phyloP scores from a whole-genome alignment of 1,140 invertebrate genomes.

The Orius insidiosus region DNA sequence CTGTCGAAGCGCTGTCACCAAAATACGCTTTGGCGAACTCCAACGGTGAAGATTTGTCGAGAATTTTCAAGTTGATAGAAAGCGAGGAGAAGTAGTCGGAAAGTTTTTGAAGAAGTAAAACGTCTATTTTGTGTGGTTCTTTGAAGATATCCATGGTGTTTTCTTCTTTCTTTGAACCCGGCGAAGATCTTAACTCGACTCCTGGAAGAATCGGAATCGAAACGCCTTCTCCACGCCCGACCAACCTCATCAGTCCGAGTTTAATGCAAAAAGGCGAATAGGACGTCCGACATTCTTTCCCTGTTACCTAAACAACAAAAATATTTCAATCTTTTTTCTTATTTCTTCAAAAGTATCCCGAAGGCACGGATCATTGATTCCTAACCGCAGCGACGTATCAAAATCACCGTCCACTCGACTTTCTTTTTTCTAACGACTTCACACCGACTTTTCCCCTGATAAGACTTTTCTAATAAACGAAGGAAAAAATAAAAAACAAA shows the following conservation, averaged over 20 bases:
- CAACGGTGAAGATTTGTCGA: constrained; percentile 35
- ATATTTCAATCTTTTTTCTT: no score
- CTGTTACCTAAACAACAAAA: constrained; percentile 17
- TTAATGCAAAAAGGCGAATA: constrained; percentile 62
- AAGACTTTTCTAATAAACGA: no score
- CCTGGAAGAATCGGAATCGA: constrained; percentile 38
- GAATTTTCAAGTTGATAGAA: constrained; percentile 45
- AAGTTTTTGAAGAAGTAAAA: constrained; percentile 1
- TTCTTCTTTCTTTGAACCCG: background rate
- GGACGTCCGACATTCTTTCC: constrained; percentile 35
- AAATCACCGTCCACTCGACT: no score
- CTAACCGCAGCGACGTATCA: no score
- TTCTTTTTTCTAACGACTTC: no score
- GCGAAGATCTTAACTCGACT: constrained; percentile 10
- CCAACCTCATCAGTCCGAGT: constrained; percentile 56
- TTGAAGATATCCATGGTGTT: constrained; percentile 26
- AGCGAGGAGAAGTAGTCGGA: constrained; percentile 6
- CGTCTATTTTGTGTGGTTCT: constrained; percentile 37
- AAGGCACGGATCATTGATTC: no score
- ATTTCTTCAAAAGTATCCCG: no score
- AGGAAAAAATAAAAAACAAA: no score
- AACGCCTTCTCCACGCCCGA: constrained; percentile 47
- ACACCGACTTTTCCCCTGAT: no score
- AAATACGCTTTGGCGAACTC: constrained; percentile 8
- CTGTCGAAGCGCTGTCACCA: constrained; percentile 4